phyloP scores from a whole-genome alignment of 2,797 vertebrate species.

The Cuniculus paca region DNA sequence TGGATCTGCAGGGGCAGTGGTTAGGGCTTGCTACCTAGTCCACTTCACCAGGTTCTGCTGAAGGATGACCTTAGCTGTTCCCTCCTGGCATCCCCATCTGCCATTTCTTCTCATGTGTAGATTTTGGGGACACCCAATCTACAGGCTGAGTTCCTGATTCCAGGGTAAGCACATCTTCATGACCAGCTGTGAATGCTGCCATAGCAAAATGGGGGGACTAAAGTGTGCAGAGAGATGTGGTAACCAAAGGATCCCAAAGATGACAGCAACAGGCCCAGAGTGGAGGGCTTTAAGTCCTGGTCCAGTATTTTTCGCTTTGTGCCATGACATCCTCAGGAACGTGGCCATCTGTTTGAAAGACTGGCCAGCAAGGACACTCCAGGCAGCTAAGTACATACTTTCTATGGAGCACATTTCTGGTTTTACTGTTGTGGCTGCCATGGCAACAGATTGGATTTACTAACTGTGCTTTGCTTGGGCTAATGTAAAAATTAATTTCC shows the following conservation, averaged over 20 bases:
- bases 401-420: neutral
- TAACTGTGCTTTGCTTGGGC: constrained; percentile 66
- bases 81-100: neutral
- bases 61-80: neutral
- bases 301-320: neutral
- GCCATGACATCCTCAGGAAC: neutral
- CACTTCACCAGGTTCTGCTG: fast-evolving
- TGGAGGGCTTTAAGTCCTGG: neutral
- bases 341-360: neutral
- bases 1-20: neutral
- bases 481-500: constrained; percentile 68
- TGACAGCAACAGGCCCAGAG: neutral
- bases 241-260: neutral
- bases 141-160: neutral
- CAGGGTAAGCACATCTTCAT: neutral
- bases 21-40: no score
- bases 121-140: neutral
- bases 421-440: constrained; percentile 23
- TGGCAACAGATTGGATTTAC: constrained; percentile 45
- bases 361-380: neutral
- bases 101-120: neutral
- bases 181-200: neutral
- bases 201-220: neutral
- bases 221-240: neutral
- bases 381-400: neutral